Evolutionary conservation across 2,888 invertebrate genomes (phyloP).

Genomic region (Chironomus riparius): DNA sequence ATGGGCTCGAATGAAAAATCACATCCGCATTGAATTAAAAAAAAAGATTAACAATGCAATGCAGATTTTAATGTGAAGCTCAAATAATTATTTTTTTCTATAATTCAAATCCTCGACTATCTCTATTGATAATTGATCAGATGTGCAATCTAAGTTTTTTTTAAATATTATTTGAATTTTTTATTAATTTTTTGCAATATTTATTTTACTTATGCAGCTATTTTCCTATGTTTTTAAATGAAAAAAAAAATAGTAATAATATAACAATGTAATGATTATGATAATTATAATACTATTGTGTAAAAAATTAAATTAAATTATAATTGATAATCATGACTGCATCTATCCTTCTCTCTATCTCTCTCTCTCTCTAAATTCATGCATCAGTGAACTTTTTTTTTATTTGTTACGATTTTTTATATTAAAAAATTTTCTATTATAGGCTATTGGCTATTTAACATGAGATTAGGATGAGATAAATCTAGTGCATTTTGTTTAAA

Average conservation of each 20-base stretch:
- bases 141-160: slow-evolving; percentile 10
- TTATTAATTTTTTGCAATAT: not conserved
- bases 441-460: not conserved
- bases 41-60: not conserved
- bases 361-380: no score
- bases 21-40: not conserved
- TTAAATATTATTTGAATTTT: not conserved
- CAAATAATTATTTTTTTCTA: not conserved
- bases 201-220: not conserved
- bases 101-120: not conserved
- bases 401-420: not conserved
- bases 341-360: no score
- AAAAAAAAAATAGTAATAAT: no score
- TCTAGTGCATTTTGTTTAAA: not conserved
- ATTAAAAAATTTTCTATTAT: not conserved
- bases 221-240: not conserved
- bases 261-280: not conserved
- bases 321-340: no score
- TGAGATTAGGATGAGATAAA: not conserved
- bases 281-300: not conserved
- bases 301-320: not conserved
- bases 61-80: not conserved
- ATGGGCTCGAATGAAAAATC: no score
- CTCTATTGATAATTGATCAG: not conserved
- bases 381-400: not conserved